Percentiles rank a stretch among this genome's conserved stretches.
These are phyloP conservation scores for Sebastes vulpes DNA, from an alignment of 2,797 vertebrate genomes.

Conservation along the genomic window DNA sequence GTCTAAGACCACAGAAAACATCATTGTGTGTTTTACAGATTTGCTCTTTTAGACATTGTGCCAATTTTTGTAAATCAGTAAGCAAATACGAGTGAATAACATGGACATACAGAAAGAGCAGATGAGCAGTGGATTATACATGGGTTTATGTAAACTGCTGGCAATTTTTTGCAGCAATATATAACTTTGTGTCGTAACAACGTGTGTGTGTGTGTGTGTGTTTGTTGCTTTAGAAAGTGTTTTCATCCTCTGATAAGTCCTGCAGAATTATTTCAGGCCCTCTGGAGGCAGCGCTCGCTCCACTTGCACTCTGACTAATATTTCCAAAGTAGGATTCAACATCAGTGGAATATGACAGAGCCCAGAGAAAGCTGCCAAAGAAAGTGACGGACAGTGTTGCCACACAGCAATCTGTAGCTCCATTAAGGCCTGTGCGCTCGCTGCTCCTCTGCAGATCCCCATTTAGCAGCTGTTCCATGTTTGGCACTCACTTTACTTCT, in stretches of 20 bases:
- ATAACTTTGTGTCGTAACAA: neutral
- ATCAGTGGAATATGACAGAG: constrained; percentile 26
- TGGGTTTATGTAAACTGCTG: constrained; percentile 16
- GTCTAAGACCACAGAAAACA: constrained; percentile 24
- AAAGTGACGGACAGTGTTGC: constrained; percentile 29
- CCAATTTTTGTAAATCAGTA: constrained; percentile 28
- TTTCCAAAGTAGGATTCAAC: constrained; percentile 20
- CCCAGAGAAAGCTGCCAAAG: neutral
- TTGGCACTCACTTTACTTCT: constrained; percentile 43
- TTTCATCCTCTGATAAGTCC: constrained; percentile 28
- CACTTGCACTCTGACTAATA: constrained; percentile 13
- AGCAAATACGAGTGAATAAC: constrained; percentile 7
- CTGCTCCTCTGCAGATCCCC: constrained; percentile 41
- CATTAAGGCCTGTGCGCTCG: constrained; percentile 11
- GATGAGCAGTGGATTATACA: constrained; percentile 9
- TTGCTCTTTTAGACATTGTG: constrained; percentile 16
- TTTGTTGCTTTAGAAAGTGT: neutral
- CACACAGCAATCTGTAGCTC: constrained; percentile 39
- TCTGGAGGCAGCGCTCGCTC: constrained; percentile 1
- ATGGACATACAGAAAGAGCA: neutral
- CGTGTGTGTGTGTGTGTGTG: neutral
- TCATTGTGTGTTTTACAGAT: constrained; percentile 28
- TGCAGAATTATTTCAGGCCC: constrained; percentile 14
- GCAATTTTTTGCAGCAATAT: constrained; percentile 7
- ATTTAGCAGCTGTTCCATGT: constrained; percentile 74